These are phyloP conservation scores for Sebastes steindachneri DNA, from an alignment of 2,797 vertebrate species.

Conservation along the genomic window DNA sequence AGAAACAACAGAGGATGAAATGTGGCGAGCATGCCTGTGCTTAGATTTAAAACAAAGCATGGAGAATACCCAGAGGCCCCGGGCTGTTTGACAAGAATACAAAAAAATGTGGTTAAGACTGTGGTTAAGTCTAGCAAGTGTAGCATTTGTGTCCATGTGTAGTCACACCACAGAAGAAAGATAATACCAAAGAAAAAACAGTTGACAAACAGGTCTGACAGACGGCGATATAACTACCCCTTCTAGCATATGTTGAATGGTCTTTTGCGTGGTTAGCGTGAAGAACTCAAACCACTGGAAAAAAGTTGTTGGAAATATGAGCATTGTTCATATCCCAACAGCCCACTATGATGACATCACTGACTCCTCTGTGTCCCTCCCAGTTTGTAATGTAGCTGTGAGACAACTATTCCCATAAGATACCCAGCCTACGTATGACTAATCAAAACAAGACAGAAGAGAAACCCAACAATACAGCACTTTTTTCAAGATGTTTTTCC, in stretches of 20 bases:
- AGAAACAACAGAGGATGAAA: neutral
- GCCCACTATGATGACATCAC: slow-evolving; percentile 55
- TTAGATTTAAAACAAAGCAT: slow-evolving; percentile 2
- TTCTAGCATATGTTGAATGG: neutral
- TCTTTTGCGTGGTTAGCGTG: neutral
- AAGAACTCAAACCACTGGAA: slow-evolving; percentile 28
- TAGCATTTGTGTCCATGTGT: slow-evolving; percentile 20
- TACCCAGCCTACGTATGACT: slow-evolving; percentile 52
- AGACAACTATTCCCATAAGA: slow-evolving; percentile 65
- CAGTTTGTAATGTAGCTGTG: slow-evolving; percentile 53
- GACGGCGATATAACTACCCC: neutral
- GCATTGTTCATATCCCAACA: slow-evolving; percentile 45
- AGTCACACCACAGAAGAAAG: neutral
- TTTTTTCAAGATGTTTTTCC: slow-evolving; percentile 20
- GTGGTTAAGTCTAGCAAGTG: neutral
- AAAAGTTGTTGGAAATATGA: slow-evolving; percentile 37
- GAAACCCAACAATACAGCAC: slow-evolving; percentile 24
- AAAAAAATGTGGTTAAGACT: neutral
- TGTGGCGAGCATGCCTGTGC: neutral
- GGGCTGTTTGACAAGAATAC: slow-evolving; percentile 2
- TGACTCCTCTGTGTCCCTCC: slow-evolving; percentile 50
- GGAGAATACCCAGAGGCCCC: neutral
- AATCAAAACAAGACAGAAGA: slow-evolving; percentile 56
- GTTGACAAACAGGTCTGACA: slow-evolving; percentile 1
- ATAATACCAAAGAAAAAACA: neutral